These are phyloP conservation scores for Lamprologus speciosus DNA, from an alignment of 2,113 vertebrate species.

Conservation along the genomic window DNA sequence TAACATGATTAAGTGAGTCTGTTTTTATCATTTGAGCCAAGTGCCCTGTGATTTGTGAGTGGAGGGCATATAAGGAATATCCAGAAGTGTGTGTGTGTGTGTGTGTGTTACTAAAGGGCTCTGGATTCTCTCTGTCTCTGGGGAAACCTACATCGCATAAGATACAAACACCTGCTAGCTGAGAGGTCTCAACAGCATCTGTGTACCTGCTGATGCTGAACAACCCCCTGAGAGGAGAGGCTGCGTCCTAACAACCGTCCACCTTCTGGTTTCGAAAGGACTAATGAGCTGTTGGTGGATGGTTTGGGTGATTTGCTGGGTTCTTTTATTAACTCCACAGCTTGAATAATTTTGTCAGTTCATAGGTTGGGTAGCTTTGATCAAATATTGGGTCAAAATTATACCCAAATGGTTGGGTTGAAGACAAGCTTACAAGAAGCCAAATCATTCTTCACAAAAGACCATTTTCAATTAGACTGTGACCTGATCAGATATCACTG, in stretches of 20 bases:
- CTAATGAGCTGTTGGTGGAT: background rate
- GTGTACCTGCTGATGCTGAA: background rate
- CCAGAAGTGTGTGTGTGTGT: background rate
- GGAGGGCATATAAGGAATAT: background rate
- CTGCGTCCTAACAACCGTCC: background rate
- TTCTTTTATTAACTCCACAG: background rate
- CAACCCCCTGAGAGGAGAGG: background rate
- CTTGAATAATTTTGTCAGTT: background rate
- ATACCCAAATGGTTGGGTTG: background rate
- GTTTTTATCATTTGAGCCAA: constrained; percentile 22
- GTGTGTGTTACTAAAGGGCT: background rate
- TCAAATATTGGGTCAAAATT: background rate
- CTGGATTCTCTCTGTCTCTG: background rate
- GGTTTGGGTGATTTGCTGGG: background rate
- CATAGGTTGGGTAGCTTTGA: background rate
- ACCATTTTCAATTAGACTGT: background rate
- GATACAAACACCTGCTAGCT: constrained; percentile 25
- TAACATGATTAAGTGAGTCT: constrained; percentile 20
- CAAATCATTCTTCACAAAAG: background rate
- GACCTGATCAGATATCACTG: background rate
- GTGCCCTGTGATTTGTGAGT: constrained; percentile 11
- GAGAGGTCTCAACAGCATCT: constrained; percentile 13
- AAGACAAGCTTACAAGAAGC: background rate
- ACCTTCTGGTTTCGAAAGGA: background rate
- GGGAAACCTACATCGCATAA: constrained; percentile 3